These are phyloP conservation scores for Falcunculus frontatus DNA, from an alignment of 2,113 vertebrate species.

Conservation along the genomic window DNA sequence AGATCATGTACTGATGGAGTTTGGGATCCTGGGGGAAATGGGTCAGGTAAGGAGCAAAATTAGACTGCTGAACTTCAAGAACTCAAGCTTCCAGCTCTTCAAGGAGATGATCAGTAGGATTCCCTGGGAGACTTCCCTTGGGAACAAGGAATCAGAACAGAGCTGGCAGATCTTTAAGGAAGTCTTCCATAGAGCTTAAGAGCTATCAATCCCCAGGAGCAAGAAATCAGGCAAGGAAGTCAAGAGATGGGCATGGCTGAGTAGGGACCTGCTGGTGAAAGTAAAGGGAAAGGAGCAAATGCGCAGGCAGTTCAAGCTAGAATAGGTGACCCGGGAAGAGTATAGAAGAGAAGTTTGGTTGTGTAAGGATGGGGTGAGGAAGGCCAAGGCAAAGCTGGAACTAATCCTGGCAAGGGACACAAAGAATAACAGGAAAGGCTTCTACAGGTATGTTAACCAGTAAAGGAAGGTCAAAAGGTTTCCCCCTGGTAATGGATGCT, in stretches of 20 bases:
- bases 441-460: not conserved
- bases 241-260: not conserved
- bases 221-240: not conserved
- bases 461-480: not conserved
- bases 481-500: accelerated
- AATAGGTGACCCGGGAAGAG: not conserved
- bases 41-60: not conserved
- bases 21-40: not conserved
- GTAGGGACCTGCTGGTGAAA: not conserved
- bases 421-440: not conserved
- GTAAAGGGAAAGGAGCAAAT: not conserved
- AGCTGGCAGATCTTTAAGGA: not conserved
- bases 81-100: not conserved
- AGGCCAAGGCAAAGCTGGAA: not conserved
- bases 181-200: not conserved
- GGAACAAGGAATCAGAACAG: not conserved
- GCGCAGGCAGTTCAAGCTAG: not conserved
- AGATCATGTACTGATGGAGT: not conserved
- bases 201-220: not conserved
- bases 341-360: not conserved
- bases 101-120: not conserved
- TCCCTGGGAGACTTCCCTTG: not conserved
- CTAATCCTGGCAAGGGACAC: not conserved
- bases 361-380: not conserved
- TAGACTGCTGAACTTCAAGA: not conserved